phyloP scores from a whole-genome alignment of 2,113 vertebrate species.

The Pollachius pollachius region DNA sequence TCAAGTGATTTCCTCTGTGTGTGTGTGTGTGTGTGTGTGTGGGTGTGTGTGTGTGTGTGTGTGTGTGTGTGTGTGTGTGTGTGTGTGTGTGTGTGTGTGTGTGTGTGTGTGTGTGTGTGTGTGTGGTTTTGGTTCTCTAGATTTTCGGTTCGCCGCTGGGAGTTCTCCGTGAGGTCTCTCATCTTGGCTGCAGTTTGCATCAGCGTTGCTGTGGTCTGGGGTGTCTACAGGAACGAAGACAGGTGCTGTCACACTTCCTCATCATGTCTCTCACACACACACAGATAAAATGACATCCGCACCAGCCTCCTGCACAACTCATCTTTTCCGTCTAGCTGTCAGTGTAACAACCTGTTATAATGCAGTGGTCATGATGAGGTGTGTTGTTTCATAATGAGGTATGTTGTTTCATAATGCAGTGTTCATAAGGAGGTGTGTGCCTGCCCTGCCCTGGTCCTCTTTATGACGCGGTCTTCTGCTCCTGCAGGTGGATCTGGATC shows the following conservation, averaged over 20 bases:
- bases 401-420: too few species aligned
- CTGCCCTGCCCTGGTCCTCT: too few species aligned
- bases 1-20: background rate
- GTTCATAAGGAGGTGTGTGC: too few species aligned
- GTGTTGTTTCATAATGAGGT: too few species aligned
- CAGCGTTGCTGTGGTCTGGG: constrained; percentile 83
- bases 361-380: too few species aligned
- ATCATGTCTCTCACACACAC: background rate
- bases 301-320: too few species aligned
- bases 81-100: constrained; percentile 9
- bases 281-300: too few species aligned
- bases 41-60: constrained; percentile 19
- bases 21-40: constrained; percentile 12
- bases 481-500: constrained; percentile 94
- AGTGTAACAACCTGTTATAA: too few species aligned
- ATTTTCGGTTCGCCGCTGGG: constrained; percentile 70
- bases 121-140: constrained; percentile 55
- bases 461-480: constrained; percentile 10
- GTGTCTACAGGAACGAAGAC: constrained; percentile 90
- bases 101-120: constrained; percentile 18
- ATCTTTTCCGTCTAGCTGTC: too few species aligned
- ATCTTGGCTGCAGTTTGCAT: constrained; percentile 81
- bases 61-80: background rate
- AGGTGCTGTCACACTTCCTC: constrained; percentile 70
- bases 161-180: constrained; percentile 81